phyloP scores from a whole-genome alignment of 1,140 invertebrate species.

The Hermatobates lingyangjiaoensis region DNA sequence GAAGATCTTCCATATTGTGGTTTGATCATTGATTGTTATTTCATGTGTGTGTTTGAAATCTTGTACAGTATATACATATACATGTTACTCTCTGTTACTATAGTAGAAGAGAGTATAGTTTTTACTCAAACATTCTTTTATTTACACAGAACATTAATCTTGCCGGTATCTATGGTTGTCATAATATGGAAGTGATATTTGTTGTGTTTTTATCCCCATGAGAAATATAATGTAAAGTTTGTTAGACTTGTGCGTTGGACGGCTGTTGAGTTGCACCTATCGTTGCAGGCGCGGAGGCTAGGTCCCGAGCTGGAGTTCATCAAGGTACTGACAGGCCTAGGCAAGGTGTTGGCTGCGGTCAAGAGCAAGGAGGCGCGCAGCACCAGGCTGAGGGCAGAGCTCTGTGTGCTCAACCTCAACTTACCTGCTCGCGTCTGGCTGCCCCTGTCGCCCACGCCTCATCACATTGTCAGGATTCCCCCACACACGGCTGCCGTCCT shows the following conservation, averaged over 20 bases:
- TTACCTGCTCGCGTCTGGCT: slow-evolving; percentile 94
- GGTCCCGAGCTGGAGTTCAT: slow-evolving; percentile 74
- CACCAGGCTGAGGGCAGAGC: slow-evolving; percentile 70
- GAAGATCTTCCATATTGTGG: too few species aligned
- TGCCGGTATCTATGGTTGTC: neutral
- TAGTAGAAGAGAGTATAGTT: too few species aligned
- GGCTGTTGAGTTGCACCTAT: slow-evolving; percentile 11
- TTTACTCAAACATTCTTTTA: too few species aligned
- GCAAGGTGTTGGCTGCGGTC: slow-evolving; percentile 70
- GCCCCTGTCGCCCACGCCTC: slow-evolving; percentile 50
- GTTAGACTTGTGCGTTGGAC: too few species aligned
- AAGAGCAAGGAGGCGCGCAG: slow-evolving; percentile 90
- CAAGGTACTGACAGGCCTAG: slow-evolving; percentile 71
- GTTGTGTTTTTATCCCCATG: neutral
- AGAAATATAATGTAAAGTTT: neutral
- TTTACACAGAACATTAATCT: neutral
- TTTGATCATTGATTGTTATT: too few species aligned
- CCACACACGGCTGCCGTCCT: slow-evolving; percentile 89
- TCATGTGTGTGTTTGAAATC: too few species aligned
- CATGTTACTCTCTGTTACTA: too few species aligned
- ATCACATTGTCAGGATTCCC: slow-evolving; percentile 80
- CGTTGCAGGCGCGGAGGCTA: slow-evolving; percentile 52
- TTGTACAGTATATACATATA: too few species aligned
- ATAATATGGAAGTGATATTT: too few species aligned
- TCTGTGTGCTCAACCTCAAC: slow-evolving; percentile 87